Evolutionary conservation across 2,113 vertebrate species (phyloP).

Genomic region (Colistium nudipinnis): DNA sequence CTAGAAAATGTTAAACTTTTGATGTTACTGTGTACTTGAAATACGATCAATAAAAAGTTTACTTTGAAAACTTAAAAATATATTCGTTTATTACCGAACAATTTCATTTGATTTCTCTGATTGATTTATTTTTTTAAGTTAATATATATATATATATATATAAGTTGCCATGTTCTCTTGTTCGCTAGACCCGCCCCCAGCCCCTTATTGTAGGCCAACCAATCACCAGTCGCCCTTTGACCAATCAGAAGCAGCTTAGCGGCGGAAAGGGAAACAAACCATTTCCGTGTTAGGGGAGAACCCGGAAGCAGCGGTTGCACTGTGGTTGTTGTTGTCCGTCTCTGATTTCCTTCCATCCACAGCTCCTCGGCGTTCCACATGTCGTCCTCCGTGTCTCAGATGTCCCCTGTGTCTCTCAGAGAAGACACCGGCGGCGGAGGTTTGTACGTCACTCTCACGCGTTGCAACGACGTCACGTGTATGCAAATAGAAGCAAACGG

Average conservation of each 20-base stretch:
- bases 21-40: neutral
- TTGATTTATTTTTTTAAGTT: too few species aligned
- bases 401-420: neutral
- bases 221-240: too few species aligned
- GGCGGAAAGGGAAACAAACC: too few species aligned
- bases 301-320: too few species aligned
- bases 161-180: too few species aligned
- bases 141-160: too few species aligned
- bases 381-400: neutral
- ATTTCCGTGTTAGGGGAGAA: too few species aligned
- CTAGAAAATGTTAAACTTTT: neutral
- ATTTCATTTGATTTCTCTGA: too few species aligned
- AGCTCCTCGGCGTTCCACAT: neutral
- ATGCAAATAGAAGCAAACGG: neutral
- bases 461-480: neutral
- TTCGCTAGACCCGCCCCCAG: too few species aligned
- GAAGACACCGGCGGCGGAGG: slow-evolving; percentile 31
- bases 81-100: too few species aligned
- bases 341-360: neutral
- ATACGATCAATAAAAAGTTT: slow-evolving; percentile 15
- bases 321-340: neutral
- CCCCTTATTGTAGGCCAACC: too few species aligned
- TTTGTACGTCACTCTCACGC: neutral
- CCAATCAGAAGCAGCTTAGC: too few species aligned
- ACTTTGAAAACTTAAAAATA: slow-evolving; percentile 12